phyloP scores from a whole-genome alignment of 2,888 invertebrate genomes.

The Metopia argyrocephala region DNA sequence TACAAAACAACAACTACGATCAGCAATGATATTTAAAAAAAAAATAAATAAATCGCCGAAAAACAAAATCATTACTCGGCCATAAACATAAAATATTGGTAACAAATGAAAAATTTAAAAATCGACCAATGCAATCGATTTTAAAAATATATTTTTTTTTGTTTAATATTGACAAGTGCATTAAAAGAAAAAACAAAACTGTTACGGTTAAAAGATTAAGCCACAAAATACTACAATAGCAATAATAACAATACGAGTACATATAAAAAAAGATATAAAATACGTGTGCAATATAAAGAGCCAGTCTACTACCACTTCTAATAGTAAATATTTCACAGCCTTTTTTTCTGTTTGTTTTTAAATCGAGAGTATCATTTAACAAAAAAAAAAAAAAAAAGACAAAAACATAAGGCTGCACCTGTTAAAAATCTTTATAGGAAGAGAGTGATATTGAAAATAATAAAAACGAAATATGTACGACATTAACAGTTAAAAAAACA shows the following conservation, averaged over 20 bases:
- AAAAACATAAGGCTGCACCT: conserved; percentile 55
- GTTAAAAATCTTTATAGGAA: conserved; percentile 48
- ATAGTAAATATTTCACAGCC: conserved; percentile 18
- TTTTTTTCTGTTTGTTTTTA: conserved; percentile 9
- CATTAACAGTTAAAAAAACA: conserved; percentile 29
- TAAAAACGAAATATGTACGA: conserved; percentile 29
- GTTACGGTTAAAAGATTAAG: conserved; percentile 49
- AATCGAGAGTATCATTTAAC: neutral
- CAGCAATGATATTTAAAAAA: too few relatives aligned
- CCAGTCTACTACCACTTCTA: conserved; percentile 14
- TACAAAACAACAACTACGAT: too few relatives aligned
- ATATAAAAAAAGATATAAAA: too few relatives aligned
- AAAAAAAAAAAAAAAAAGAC: conserved; percentile 33
- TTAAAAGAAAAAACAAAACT: conserved; percentile 40
- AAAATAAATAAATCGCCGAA: neutral
- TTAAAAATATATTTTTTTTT: neutral
- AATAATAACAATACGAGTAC: neutral
- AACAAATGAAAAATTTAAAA: neutral
- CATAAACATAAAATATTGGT: conserved; percentile 36
- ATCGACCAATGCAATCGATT: neutral
- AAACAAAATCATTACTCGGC: neutral
- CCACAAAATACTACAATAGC: conserved; percentile 18
- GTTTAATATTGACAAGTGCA: conserved; percentile 43
- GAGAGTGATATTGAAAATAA: conserved; percentile 17
- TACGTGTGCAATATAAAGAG: too few relatives aligned